Conservation (phyloP, 2,113 vertebrate genomes). For the Brevimyrus niger region DNA sequence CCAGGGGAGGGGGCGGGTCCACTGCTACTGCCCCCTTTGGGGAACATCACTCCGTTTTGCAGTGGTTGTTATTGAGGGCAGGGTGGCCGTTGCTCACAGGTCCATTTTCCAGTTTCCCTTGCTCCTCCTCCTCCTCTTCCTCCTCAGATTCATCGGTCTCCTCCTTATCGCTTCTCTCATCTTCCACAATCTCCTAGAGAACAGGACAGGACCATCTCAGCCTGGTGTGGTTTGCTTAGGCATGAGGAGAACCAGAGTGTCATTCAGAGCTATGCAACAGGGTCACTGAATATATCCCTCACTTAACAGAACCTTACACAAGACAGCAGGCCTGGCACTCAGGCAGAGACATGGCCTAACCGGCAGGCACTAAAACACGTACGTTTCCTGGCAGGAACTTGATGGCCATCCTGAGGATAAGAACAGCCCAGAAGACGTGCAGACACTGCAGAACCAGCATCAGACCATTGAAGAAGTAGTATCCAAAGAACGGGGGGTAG, state of each 20-base stretch:
- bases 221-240: background rate
- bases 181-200: conserved; percentile 67
- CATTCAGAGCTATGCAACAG: background rate
- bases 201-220: background rate
- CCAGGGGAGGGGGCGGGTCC: background rate
- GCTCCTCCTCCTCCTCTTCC: conserved; percentile 57
- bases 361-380: conserved; percentile 19
- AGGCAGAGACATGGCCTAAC: background rate
- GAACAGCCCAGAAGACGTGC: conserved; percentile 84
- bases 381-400: conserved; percentile 92
- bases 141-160: conserved; percentile 81
- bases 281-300: background rate
- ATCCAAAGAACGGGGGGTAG: conserved; percentile 79
- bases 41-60: conserved; percentile 58
- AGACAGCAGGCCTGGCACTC: background rate
- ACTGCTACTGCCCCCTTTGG: background rate
- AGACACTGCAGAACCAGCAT: conserved; percentile 77
- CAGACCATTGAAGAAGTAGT: conserved; percentile 90
- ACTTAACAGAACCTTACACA: background rate
- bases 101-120: conserved; percentile 50
- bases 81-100: conserved; percentile 73
- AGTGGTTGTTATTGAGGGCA: conserved; percentile 70
- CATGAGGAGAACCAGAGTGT: background rate
- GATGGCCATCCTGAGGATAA: conserved; percentile 87
- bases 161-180: conserved; percentile 82